A percentile compares a stretch with the other conserved stretches of the same genome.
Conservation (phyloP, 30 jellyfish, hydroid and myxozoan species). For the Cassiopea andromeda region DNA sequence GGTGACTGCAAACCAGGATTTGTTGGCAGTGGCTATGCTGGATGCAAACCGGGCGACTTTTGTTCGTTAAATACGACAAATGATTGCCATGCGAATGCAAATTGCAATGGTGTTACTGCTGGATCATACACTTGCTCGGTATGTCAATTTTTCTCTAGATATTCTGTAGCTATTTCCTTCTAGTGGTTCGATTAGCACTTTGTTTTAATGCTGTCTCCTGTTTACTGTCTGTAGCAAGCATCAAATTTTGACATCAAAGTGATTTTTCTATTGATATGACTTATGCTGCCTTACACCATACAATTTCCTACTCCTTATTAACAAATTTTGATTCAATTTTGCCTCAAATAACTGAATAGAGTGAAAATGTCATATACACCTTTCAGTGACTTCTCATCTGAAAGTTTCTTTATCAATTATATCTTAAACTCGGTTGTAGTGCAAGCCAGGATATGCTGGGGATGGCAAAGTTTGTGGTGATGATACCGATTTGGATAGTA, state of each 20-base stretch:
- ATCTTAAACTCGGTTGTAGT: constrained; percentile 37
- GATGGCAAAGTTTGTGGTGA: constrained; percentile 87
- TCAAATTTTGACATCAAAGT: neutral
- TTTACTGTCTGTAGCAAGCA: too few species aligned
- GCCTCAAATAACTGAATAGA: too few species aligned
- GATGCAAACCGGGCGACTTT: constrained; percentile 92
- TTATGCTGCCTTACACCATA: too few species aligned
- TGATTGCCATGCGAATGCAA: constrained; percentile 78
- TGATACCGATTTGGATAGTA: constrained; percentile 91
- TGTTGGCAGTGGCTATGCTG: constrained; percentile 96
- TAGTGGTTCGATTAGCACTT: too few species aligned
- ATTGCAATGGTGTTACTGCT: constrained; percentile 76
- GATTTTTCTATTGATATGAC: neutral
- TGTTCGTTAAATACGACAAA: constrained; percentile 71
- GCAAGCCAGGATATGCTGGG: constrained; percentile 97
- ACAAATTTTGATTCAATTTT: too few species aligned
- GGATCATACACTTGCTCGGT: constrained; percentile 82
- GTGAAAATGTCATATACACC: too few species aligned
- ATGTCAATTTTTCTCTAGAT: neutral
- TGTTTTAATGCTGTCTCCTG: too few species aligned
- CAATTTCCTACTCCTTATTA: too few species aligned
- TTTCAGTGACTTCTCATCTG: too few species aligned
- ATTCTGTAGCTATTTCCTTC: neutral
- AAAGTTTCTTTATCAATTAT: neutral
- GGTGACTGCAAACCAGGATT: constrained; percentile 96